Base-by-base conservation (phyloP, 2,113 vertebrate genomes). In the Diglossa brunneiventris region DNA sequence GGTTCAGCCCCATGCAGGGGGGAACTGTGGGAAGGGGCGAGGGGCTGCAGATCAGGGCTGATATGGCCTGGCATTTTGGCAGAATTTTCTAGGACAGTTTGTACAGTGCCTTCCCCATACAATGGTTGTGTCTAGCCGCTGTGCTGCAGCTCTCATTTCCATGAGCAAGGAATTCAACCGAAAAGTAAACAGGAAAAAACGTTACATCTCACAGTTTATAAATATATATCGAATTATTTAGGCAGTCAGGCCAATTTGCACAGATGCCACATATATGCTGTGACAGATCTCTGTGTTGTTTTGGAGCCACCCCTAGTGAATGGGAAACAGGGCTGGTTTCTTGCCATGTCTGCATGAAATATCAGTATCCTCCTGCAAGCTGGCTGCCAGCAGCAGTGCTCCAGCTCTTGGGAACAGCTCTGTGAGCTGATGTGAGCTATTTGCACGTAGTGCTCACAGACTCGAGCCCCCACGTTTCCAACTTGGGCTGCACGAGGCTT, bases 161-260 rank as follows among this genome's bases (percentile, higher is more conserved):
- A 94, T 90, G 93, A 97, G 96, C 87, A 83, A 96, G 96, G 93
- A 96, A 97, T 96, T 96, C 97, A 97, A 96, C 95, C 96, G 94
- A 97, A 97, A 97, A 96, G 95, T 97, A 97, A 97, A 97, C 96
- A 97, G 96, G 96, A 97, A 97, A 95, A 97, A 97, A 97, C 72
- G 90, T 94, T 96, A 95, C 95, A 90, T 96, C 93, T 96, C 94
- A 37, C 90, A 95, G 94, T 95, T 97, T 97, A 96, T 97, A 96
- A 97, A 96, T 97, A 97, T 84, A 87, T 91, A 76, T 19, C 4
- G 97, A 83, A 80, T 96, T 95, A 93, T 96, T 96, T 96, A 95
- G 93, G 94, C 95, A 87, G 87, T 81, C 89, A 83, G 90, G 94
- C 95, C 90, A 95, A 94, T 93, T 94, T 92, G 90, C 96, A 94